phyloP scores from a whole-genome alignment of 1,140 invertebrate species.

The Probaryconus sp. region DNA sequence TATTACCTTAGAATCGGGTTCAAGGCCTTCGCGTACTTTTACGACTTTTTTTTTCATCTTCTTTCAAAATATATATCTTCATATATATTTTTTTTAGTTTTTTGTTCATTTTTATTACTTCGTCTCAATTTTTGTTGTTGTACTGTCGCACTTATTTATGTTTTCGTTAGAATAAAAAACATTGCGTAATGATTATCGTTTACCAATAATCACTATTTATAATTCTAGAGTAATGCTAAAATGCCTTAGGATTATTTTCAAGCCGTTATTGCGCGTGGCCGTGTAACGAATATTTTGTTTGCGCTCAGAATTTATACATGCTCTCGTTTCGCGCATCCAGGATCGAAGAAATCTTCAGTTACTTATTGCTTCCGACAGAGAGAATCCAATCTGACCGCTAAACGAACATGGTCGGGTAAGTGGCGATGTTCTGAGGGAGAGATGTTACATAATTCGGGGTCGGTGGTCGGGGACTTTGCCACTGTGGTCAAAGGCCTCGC shows the following conservation, averaged over 20 bases:
- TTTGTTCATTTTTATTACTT: constrained; percentile 1
- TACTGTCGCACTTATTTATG: constrained; percentile 3
- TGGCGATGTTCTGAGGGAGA: constrained; percentile 75
- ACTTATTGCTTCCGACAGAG: constrained; percentile 20
- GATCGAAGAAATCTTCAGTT: no score
- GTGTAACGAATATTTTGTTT: no score
- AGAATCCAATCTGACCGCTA: constrained; percentile 51
- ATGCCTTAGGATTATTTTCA: no score
- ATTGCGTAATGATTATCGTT: no score
- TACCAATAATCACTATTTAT: not conserved
- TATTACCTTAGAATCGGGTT: constrained; percentile 29
- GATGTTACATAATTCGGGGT: constrained; percentile 76
- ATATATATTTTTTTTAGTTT: constrained; percentile 3
- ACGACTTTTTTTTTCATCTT: constrained; percentile 16
- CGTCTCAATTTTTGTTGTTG: not conserved
- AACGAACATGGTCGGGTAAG: constrained; percentile 74
- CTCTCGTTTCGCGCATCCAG: not conserved
- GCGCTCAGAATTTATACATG: not conserved
- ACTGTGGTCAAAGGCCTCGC: constrained; percentile 77
- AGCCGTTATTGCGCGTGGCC: constrained; percentile 36
- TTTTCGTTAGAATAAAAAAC: not conserved
- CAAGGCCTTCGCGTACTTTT: constrained; percentile 50
- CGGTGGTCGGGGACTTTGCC: constrained; percentile 77
- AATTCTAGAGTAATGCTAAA: constrained; percentile 15
- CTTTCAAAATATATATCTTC: constrained; percentile 13